Base-by-base conservation (phyloP, 2,888 invertebrate species). In the Ennomos quercinarius region DNA sequence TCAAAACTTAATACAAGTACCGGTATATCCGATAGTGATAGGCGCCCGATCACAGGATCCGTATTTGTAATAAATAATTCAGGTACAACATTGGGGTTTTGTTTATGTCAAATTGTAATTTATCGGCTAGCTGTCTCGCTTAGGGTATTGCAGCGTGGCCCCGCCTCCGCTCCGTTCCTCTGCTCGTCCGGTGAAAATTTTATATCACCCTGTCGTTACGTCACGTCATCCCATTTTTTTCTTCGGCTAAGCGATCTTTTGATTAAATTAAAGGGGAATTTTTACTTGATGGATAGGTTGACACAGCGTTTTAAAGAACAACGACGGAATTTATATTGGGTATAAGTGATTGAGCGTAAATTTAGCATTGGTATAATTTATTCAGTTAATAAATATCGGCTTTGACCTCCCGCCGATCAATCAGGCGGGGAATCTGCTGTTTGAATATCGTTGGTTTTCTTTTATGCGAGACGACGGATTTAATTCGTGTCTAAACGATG, bases 191-290 rank as follows among this genome's bases (percentile, higher is more conserved):
- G 87, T 89, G 88, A 91, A 90, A 91, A 87, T 89, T 90, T 88
- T 89, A 90, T 90, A 90, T 89, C 77, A 79, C 80, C 84, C 82
- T 86, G 52, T 78, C 81, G 84, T 88, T 84, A 77, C 83, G 87
- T 88, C 81, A 81, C 87, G 87, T 91, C 90, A 87, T 90, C 73
- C 82, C 73, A 83, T 86, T 91, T 89, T 72, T 91, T 91, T 91
- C 88, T 89, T 85, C 88, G 80, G 86, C 88, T 80, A 87, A 91
- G 87, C 90, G 89, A 89, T 89, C 87, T 90, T 90, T 91, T 90
- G 92, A 92, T 92, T 91, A 91, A 91, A 92, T 91, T 90, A 89
- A 86, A 87, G 91, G 89, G 84, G 89, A 88, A 91, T 90, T 89
- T 91, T 88, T 89, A 89, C 88, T 60, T 92, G 91, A 91, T 90